Evolutionary conservation across 2,113 vertebrate genomes (phyloP).

Genomic region (Setophaga kirtlandii): DNA sequence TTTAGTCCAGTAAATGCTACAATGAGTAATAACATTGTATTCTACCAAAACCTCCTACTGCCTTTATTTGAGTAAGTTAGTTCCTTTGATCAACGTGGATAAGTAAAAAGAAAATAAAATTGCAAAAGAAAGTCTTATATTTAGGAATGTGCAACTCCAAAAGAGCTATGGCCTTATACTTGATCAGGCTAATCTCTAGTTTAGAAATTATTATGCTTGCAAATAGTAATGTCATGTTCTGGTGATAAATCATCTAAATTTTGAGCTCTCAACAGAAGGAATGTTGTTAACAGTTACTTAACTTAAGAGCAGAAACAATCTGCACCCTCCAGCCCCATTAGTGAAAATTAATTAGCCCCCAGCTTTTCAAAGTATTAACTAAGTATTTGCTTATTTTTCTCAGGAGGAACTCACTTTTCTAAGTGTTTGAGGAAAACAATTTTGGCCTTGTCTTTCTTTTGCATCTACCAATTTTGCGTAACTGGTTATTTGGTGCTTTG

Average conservation of each 20-base stretch:
- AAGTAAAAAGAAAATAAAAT: conserved; percentile 6
- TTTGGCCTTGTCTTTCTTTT: background rate
- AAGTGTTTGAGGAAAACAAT: background rate
- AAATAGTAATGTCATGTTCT: background rate
- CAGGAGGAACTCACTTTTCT: background rate
- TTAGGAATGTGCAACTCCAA: background rate
- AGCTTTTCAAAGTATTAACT: background rate
- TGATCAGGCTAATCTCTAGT: background rate
- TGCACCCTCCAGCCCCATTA: background rate
- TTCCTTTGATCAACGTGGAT: background rate
- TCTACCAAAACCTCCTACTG: background rate
- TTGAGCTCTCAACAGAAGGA: conserved; percentile 1
- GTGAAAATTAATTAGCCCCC: background rate
- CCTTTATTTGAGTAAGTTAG: background rate
- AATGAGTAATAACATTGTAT: background rate
- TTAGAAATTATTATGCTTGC: background rate
- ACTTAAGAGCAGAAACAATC: background rate
- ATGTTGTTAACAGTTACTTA: background rate
- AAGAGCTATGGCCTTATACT: background rate
- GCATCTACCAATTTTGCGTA: background rate
- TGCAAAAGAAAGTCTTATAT: background rate
- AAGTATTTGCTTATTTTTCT: background rate
- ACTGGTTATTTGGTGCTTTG: background rate
- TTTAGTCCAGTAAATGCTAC: background rate
- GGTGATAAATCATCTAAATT: conserved; percentile 10